These are phyloP conservation scores for Phytoseiulus persimilis DNA, from an alignment of 2,888 invertebrate species.

Conservation along the genomic window DNA sequence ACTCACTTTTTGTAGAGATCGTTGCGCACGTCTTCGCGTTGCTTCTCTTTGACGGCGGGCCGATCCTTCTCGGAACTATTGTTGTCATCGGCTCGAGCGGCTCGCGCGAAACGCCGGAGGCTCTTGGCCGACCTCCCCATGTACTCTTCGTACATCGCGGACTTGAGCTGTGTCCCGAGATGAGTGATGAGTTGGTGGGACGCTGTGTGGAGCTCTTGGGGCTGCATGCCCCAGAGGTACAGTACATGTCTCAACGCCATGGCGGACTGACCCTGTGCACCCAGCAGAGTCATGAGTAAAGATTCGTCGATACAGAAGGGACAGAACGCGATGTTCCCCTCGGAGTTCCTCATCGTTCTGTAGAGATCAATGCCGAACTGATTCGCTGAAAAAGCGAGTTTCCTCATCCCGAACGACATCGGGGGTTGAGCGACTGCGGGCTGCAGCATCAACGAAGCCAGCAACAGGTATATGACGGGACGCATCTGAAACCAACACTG, in stretches of 20 bases:
- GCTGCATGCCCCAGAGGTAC: constrained; percentile 46
- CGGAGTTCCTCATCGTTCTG: constrained; percentile 43
- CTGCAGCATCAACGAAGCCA: constrained; percentile 12
- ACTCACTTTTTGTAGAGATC: constrained; percentile 36
- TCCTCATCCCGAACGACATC: constrained; percentile 45
- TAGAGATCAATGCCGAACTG: constrained; percentile 46
- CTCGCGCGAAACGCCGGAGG: constrained; percentile 30
- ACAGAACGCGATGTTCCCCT: constrained; percentile 44
- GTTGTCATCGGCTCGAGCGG: constrained; percentile 33
- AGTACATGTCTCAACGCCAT: constrained; percentile 45
- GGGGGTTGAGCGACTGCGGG: constrained; percentile 23
- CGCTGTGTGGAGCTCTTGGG: constrained; percentile 45
- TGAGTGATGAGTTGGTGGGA: constrained; percentile 46
- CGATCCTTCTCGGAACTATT: constrained; percentile 6
- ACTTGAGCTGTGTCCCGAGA: constrained; percentile 44
- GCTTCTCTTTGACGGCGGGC: neutral
- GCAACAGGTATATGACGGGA: constrained; percentile 13
- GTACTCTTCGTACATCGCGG: constrained; percentile 40
- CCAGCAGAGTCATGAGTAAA: constrained; percentile 45
- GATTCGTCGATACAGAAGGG: constrained; percentile 46
- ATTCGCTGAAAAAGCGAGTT: constrained; percentile 46
- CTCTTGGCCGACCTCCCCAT: constrained; percentile 21
- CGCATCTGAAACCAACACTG: neutral
- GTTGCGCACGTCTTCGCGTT: neutral
- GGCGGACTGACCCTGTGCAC: constrained; percentile 43